A percentile compares a stretch with the other conserved stretches of the same genome.
These are phyloP conservation scores for Atethmia centrago DNA, from an alignment of 2,888 invertebrate genomes.

Conservation along the genomic window DNA sequence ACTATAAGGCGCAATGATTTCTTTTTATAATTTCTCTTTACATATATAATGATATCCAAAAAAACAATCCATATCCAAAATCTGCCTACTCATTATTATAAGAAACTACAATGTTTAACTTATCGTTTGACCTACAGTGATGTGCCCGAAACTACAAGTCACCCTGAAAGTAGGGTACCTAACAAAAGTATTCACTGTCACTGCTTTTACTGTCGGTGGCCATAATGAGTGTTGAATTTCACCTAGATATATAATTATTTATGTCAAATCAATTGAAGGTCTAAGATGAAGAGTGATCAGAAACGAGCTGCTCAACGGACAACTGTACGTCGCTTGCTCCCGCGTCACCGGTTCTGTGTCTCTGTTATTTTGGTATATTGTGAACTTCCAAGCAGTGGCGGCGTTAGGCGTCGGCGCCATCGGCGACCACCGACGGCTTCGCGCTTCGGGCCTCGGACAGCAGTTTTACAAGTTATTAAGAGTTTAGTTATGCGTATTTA, in stretches of 20 bases:
- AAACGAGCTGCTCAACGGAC: too few species aligned
- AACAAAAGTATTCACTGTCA: conserved; percentile 34
- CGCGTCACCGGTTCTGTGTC: too few species aligned
- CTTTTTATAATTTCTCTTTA: too few species aligned
- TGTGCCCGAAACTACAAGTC: conserved; percentile 64
- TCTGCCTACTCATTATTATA: not conserved
- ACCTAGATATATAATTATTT: conserved; percentile 43
- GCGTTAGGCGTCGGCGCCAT: too few species aligned
- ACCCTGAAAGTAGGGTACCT: conserved; percentile 69
- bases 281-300: not conserved
- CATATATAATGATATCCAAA: not conserved
- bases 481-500: too few species aligned
- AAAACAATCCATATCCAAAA: not conserved
- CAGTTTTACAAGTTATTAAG: too few species aligned
- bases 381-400: too few species aligned
- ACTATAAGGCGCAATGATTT: too few species aligned
- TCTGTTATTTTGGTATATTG: too few species aligned
- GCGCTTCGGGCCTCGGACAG: too few species aligned
- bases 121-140: conserved; percentile 41
- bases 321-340: too few species aligned
- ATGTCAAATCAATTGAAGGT: conserved; percentile 23
- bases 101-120: not conserved
- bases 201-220: conserved; percentile 47
- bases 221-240: conserved; percentile 55
- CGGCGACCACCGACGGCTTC: too few species aligned